A percentile compares a stretch with the other conserved stretches of the same genome.
Conservation (phyloP, 2,797 vertebrate genomes). For the Cyprinodon diabolis region DNA sequence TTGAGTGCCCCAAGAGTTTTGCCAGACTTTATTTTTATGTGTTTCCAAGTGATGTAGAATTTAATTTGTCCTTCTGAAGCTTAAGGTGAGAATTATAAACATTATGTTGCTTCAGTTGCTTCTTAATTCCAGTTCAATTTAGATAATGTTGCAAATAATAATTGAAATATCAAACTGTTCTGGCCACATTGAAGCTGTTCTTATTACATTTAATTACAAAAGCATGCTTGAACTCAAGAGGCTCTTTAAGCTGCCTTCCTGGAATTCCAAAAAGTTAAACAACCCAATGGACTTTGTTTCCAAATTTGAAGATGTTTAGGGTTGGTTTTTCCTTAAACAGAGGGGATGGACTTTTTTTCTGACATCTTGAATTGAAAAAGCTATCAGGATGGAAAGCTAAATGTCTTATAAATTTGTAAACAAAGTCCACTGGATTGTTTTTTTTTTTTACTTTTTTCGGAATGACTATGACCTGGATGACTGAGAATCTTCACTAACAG, state of each 20-base stretch:
- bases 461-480: no score
- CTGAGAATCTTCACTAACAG: no score
- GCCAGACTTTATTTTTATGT: background rate
- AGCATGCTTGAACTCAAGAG: constrained; percentile 34
- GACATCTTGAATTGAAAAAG: no score
- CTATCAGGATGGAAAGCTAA: no score
- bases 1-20: constrained; percentile 16
- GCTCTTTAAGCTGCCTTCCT: constrained; percentile 50
- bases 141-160: constrained; percentile 34
- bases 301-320: no score
- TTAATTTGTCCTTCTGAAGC: constrained; percentile 15
- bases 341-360: no score
- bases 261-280: no score
- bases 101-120: constrained; percentile 32
- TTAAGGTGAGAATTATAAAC: constrained; percentile 37
- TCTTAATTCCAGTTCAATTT: constrained; percentile 46
- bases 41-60: constrained; percentile 24
- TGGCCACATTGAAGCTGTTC: constrained; percentile 10
- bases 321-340: no score
- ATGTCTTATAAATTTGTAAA: no score
- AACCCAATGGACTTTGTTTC: no score
- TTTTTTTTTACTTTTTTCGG: no score
- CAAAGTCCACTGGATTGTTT: no score
- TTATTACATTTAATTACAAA: constrained; percentile 9
- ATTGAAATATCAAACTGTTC: constrained; percentile 26